Evolutionary conservation across 2,888 invertebrate genomes (phyloP), one percentile per base, ranked within the genome.

Genomic region (Dione vanillae): DNA sequence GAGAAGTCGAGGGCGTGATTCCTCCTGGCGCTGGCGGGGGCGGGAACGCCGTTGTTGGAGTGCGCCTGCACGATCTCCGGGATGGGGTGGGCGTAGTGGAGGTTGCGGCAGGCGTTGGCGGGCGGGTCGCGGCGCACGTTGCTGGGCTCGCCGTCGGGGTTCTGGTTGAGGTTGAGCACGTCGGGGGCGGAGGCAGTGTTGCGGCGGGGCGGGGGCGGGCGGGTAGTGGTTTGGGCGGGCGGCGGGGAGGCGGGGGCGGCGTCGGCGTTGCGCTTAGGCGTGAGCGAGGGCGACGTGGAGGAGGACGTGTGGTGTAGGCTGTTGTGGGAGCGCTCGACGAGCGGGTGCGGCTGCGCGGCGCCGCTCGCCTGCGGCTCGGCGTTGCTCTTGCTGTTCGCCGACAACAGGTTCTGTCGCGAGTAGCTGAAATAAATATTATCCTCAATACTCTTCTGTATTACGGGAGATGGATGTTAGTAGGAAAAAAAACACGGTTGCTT

Each of bases 391-490:
- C 94, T 94, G 82, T 90, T 94, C 67, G 95, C 95, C 51, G 97
- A 97, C 58, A 98, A 94, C 71, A 97, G 94, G 88, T 98, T 98
- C 92, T 98, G 98, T 66, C 97, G 95, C 47, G 98, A 97, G 87
- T 98, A 97, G 86, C 97, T 97, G 94, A 69, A 94, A 64, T 37
- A 37, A 8, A 49, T 12, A 49, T 6, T 9, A 10, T 9, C 6
- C 10, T 58, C 12, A 41, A 40, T 40, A n/a, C 16, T 45, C 14
- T 12, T 14, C 5, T 6, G n/a, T 45, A 45, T 1, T 45, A 45
- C 11, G 14, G 12, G 12, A 14, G 27, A 27, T 2, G 5, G 27
- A 47, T 43, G 27, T 67, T 69, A 69, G 64, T 64, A 65, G 11
- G 12, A 35, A 51, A 51, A 51, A 16, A 16, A 49, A 41, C 43